Evolutionary conservation across 2,113 vertebrate species (phyloP).

Genomic region (Pelusios castaneus): DNA sequence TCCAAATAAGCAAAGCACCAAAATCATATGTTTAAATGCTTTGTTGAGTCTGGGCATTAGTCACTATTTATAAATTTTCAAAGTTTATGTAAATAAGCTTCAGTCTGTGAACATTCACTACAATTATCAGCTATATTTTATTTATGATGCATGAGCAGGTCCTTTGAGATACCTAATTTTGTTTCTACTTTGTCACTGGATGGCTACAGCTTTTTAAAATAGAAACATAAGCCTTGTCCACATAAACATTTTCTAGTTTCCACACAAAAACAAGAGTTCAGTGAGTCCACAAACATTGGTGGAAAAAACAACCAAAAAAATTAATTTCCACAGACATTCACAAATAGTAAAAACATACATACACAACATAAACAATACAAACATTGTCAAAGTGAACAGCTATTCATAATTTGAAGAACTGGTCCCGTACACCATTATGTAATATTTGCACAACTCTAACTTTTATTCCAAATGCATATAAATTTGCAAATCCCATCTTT

Average conservation of each 20-base stretch:
- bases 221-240: not conserved
- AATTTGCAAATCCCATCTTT: not conserved
- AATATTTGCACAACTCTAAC: not conserved
- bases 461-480: not conserved
- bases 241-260: not conserved
- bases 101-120: not conserved
- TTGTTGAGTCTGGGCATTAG: not conserved
- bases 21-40: not conserved
- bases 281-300: not conserved
- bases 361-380: not conserved
- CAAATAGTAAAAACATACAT: not conserved
- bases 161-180: not conserved
- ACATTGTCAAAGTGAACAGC: not conserved
- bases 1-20: not conserved
- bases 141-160: not conserved
- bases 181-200: not conserved
- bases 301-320: not conserved
- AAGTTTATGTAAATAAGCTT: not conserved
- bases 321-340: not conserved
- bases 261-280: not conserved
- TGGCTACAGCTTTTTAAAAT: not conserved
- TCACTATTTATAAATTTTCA: not conserved
- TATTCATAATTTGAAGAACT: not conserved
- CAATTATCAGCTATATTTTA: not conserved
- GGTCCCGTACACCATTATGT: fast-evolving